Percentiles rank a stretch among this genome's conserved stretches.
Evolutionary conservation across 2,888 invertebrate genomes (phyloP).

Genomic region (Dryococelus australis): DNA sequence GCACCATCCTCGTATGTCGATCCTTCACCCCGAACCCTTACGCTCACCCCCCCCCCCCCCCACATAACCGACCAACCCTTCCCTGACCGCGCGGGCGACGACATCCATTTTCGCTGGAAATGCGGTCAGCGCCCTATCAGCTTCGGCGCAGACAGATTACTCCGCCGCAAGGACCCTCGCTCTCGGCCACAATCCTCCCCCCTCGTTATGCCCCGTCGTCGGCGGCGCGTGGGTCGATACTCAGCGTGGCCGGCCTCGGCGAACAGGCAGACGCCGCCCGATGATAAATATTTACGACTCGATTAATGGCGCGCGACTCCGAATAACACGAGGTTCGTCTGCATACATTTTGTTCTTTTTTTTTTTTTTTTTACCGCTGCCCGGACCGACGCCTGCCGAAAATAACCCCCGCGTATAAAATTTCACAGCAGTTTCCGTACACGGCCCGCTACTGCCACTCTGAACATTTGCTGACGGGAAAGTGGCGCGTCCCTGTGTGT

Average conservation of each 20-base stretch:
- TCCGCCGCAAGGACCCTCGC: neutral
- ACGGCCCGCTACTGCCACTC: neutral
- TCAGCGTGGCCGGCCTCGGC: neutral
- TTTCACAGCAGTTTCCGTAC: neutral
- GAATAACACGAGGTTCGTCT: neutral
- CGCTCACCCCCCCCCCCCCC: too few species aligned
- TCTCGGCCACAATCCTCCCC: neutral
- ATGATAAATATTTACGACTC: neutral
- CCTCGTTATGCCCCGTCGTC: too few species aligned
- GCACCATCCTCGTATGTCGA: neutral
- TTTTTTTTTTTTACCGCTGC: neutral
- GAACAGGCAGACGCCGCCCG: neutral
- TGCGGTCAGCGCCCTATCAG: neutral
- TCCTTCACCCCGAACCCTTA: neutral
- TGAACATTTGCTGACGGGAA: neutral
- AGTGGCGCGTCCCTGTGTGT: too few species aligned
- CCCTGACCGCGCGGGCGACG: neutral
- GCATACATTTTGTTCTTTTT: neutral
- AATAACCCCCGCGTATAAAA: neutral
- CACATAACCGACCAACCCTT: neutral
- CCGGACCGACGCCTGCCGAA: too few species aligned
- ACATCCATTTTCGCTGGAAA: neutral
- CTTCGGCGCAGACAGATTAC: neutral
- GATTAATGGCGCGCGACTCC: neutral
- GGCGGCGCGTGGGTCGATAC: neutral